These are phyloP conservation scores for Himantopus leucocephalus DNA, from an alignment of 2,113 vertebrate species.

Conservation along the genomic window DNA sequence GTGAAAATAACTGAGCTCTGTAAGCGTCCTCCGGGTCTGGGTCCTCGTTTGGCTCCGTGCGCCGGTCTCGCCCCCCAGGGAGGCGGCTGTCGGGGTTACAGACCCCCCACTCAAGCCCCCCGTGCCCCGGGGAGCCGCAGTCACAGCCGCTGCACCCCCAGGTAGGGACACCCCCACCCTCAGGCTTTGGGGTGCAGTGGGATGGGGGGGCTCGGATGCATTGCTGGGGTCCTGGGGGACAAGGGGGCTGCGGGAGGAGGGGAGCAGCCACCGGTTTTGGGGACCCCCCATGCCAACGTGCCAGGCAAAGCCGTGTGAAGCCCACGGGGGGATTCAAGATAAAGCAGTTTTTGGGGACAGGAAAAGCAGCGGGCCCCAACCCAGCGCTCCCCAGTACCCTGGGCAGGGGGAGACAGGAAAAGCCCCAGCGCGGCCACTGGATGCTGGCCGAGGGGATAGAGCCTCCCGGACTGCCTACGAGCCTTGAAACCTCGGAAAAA, in stretches of 20 bases:
- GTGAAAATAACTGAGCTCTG: constrained; percentile 70
- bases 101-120: not conserved
- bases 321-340: fast-evolving
- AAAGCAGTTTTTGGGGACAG: not conserved
- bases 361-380: not conserved
- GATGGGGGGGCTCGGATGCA: fast-evolving
- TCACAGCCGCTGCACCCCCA: fast-evolving
- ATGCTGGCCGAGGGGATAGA: not conserved
- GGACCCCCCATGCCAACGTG: not conserved
- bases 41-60: constrained; percentile 12
- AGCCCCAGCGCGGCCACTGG: fast-evolving
- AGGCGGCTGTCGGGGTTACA: not conserved
- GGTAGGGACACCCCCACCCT: not conserved
- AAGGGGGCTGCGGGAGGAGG: not conserved
- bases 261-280: not conserved
- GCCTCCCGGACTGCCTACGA: not conserved
- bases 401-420: not conserved
- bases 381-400: not conserved
- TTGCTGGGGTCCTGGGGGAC: not conserved
- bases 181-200: not conserved
- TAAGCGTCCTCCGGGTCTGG: constrained; percentile 50
- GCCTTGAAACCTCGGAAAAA: not conserved
- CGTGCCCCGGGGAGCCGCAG: fast-evolving
- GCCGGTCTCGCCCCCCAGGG: not conserved
- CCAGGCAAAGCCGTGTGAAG: not conserved